Percentiles rank a stretch among this genome's conserved stretches.
Evolutionary conservation across 2,113 vertebrate genomes (phyloP).

Genomic region (Hydrolagus affinis): DNA sequence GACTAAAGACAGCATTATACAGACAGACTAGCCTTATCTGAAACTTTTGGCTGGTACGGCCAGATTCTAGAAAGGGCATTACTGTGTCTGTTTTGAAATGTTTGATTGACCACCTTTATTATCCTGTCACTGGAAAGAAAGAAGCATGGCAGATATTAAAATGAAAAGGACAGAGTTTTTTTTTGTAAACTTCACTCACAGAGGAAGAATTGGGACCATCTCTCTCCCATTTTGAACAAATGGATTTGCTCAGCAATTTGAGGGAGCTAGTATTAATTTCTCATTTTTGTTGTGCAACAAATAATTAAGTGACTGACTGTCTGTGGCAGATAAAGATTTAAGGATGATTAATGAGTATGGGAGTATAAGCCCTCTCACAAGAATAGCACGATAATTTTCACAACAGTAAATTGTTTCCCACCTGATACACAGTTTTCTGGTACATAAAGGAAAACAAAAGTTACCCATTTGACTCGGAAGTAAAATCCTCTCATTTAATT

Average conservation of each 20-base stretch:
- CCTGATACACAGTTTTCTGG: background rate
- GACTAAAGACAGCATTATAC: slow-evolving; percentile 21
- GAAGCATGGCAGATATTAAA: slow-evolving; percentile 27
- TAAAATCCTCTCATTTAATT: background rate
- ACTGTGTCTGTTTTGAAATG: slow-evolving; percentile 12
- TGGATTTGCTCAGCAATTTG: slow-evolving; percentile 14
- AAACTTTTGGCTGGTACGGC: slow-evolving; percentile 24
- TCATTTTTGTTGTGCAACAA: slow-evolving; percentile 15
- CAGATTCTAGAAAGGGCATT: slow-evolving; percentile 27
- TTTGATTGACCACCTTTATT: slow-evolving; percentile 29
- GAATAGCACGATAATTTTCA: background rate
- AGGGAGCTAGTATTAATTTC: slow-evolving; percentile 20
- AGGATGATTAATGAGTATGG: slow-evolving; percentile 27
- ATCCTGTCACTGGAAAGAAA: slow-evolving; percentile 19
- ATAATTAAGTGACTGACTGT: slow-evolving; percentile 15
- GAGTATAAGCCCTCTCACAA: background rate
- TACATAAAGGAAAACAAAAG: background rate
- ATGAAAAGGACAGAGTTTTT: slow-evolving; percentile 14
- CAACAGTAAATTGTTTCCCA: slow-evolving; percentile 6
- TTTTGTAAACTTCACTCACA: slow-evolving; percentile 1
- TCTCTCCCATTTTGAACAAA: background rate
- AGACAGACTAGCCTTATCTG: slow-evolving; percentile 25
- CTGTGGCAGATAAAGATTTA: slow-evolving; percentile 31
- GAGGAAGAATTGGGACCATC: background rate
- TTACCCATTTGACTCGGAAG: background rate